Percentiles rank a stretch among this genome's conserved stretches.
These are phyloP conservation scores for Vulpes ferrilata DNA, from an alignment of 2,113 vertebrate species.

Conservation along the genomic window DNA sequence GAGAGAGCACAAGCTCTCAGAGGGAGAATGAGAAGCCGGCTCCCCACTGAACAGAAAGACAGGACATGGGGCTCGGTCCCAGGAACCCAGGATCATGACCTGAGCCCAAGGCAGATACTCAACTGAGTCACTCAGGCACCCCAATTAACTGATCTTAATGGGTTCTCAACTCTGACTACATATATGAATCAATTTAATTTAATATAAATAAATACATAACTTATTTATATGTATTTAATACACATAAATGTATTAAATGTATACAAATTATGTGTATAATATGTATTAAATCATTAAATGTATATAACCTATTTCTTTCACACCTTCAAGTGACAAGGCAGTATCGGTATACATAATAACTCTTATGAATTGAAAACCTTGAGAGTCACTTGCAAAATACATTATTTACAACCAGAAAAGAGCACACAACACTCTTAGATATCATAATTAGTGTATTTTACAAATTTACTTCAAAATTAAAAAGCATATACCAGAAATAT, in stretches of 20 bases:
- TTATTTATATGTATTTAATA: background rate
- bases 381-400: background rate
- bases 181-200: background rate
- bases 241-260: background rate
- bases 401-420: background rate
- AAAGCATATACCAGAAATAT: background rate
- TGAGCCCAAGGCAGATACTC: no score
- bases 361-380: background rate
- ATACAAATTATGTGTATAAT: background rate
- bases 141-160: background rate
- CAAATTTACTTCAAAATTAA: slow-evolving; percentile 3
- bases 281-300: background rate
- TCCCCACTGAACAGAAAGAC: no score
- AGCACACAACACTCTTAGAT: background rate
- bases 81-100: no score
- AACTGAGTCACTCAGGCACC: no score
- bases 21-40: no score
- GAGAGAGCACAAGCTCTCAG: no score
- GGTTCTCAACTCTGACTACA: background rate
- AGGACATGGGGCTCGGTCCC: no score
- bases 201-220: background rate
- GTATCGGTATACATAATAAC: background rate
- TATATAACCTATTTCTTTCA: background rate
- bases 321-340: background rate
- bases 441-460: background rate